Evolutionary conservation across 2,113 vertebrate species (phyloP), one percentile per base, ranked within the genome.

Genomic region (Rhinogobius similis): DNA sequence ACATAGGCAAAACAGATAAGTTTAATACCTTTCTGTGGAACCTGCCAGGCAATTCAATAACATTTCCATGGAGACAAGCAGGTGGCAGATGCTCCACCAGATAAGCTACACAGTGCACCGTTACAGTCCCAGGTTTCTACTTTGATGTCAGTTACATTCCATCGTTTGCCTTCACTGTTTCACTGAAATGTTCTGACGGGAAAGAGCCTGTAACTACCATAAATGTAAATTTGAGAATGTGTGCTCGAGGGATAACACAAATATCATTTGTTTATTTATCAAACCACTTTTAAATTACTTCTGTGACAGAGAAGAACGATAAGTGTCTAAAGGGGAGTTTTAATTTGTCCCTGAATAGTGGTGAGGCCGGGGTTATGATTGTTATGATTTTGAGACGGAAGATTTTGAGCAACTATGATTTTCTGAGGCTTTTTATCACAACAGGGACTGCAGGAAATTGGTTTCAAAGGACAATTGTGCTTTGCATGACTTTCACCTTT

Each of bases 171-270:
- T n/a, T n/a, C n/a, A 78, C 50, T 11, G 50, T 23, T 52, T 21
- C 50, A 74, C 76, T 76, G 55, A 71, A 61, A 80, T 78, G 23
- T 69, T 69, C 59, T 55, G 48, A 21, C 62, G n/a, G 50, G 6
- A 52, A 52, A 52, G 21, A 23, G 20, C 21, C n/a, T 23, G 20
- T 23, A 23, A 23, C 8, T 2, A 23, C 20, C 9, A 10, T 23
- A 23, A 52, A 23, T 12, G 50, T 23, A 52, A 10, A 52, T 23
- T 52, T 11, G 8, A 10, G 48, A 21, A 21, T 52, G 20, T 52
- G 48, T 52, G 48, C 20, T 52, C 38, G 38, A 21, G 32, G 5
- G 32, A 36, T 36, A 36, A 52, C 23, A 52, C n/a, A 23, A 52
- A 23, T 52, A 52, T 7, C 10, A 11, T 23, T 3, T 20, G 21